Conservation (phyloP, 2,888 invertebrate genomes). For the Habroteleia sp. region DNA sequence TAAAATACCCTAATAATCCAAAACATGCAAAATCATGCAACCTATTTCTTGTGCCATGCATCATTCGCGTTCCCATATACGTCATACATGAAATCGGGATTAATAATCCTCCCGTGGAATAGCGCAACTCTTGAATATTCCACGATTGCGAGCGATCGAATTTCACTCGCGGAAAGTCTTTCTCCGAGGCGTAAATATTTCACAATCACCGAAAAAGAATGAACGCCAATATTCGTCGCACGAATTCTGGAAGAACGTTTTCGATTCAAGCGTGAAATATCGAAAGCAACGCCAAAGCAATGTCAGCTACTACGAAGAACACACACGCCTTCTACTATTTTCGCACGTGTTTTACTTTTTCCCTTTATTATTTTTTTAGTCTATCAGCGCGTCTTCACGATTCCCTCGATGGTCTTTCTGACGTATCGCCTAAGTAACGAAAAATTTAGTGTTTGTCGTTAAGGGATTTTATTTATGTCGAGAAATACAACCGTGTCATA, state of each 20-base stretch:
- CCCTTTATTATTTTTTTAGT: conserved; percentile 17
- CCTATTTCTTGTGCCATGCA: conserved; percentile 35
- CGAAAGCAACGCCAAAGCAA: conserved; percentile 50
- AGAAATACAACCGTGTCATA: conserved; percentile 29
- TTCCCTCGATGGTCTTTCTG: conserved; percentile 28
- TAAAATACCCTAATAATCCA: conserved; percentile 46
- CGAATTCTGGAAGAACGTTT: conserved; percentile 59
- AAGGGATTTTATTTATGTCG: conserved; percentile 46
- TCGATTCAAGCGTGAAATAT: conserved; percentile 58
- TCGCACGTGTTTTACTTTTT: conserved; percentile 32
- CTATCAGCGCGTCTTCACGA: conserved; percentile 26
- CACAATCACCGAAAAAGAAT: conserved; percentile 44
- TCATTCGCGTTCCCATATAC: conserved; percentile 34
- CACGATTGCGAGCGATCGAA: conserved; percentile 49
- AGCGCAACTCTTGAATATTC: conserved; percentile 55
- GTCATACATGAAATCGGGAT: conserved; percentile 45
- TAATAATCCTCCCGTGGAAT: conserved; percentile 37
- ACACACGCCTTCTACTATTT: conserved; percentile 23
- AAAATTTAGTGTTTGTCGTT: conserved; percentile 49
- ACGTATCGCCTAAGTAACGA: conserved; percentile 32
- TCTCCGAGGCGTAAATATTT: conserved; percentile 61
- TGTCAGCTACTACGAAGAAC: conserved; percentile 32
- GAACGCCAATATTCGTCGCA: conserved; percentile 59
- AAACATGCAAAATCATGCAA: conserved; percentile 50
- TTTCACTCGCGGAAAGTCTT: conserved; percentile 52